These are phyloP conservation scores for Iphiclides podalirius DNA, from an alignment of 2,888 invertebrate species.

Conservation along the genomic window DNA sequence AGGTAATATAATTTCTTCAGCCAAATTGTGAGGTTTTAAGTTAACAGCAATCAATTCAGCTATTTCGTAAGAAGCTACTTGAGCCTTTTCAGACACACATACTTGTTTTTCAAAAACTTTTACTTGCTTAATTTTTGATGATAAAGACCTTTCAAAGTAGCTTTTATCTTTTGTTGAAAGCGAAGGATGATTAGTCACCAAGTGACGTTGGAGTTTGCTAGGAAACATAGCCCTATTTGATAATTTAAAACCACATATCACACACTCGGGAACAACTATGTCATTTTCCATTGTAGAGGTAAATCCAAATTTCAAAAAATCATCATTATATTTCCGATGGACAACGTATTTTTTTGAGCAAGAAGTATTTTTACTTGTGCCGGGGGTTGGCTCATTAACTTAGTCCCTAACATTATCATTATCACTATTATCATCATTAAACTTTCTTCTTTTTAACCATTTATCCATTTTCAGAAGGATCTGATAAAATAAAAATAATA, in stretches of 20 bases:
- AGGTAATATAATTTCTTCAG: slow-evolving; percentile 22
- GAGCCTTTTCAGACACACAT: slow-evolving; percentile 19
- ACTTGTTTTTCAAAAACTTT: slow-evolving; percentile 19
- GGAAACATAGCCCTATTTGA: slow-evolving; percentile 24
- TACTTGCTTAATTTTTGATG: slow-evolving; percentile 14
- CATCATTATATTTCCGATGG: slow-evolving; percentile 9
- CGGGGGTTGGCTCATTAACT: slow-evolving; percentile 17
- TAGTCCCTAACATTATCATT: slow-evolving; percentile 17
- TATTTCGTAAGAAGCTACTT: slow-evolving; percentile 6
- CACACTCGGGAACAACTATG: slow-evolving; percentile 21
- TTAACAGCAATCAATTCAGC: slow-evolving; percentile 22
- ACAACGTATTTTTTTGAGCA: slow-evolving; percentile 13
- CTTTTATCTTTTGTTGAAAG: slow-evolving; percentile 15
- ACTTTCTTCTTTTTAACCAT: slow-evolving; percentile 21
- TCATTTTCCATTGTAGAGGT: slow-evolving; percentile 19
- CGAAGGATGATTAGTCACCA: slow-evolving; percentile 8
- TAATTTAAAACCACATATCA: slow-evolving; percentile 21
- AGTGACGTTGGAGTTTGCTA: slow-evolving; percentile 20
- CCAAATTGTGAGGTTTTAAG: slow-evolving; percentile 20
- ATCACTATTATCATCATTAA: slow-evolving; percentile 23
- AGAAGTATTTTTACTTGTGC: slow-evolving; percentile 21
- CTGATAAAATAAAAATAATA: slow-evolving; percentile 21
- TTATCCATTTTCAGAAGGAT: slow-evolving; percentile 22
- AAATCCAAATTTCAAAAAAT: slow-evolving; percentile 14
- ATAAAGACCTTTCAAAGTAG: slow-evolving; percentile 17